Percentiles rank a stretch among this genome's conserved stretches.
These are phyloP conservation scores for Aplysina aerophoba DNA, from an alignment of 37 sponge, comb jelly and placozoan species.

Conservation along the genomic window DNA sequence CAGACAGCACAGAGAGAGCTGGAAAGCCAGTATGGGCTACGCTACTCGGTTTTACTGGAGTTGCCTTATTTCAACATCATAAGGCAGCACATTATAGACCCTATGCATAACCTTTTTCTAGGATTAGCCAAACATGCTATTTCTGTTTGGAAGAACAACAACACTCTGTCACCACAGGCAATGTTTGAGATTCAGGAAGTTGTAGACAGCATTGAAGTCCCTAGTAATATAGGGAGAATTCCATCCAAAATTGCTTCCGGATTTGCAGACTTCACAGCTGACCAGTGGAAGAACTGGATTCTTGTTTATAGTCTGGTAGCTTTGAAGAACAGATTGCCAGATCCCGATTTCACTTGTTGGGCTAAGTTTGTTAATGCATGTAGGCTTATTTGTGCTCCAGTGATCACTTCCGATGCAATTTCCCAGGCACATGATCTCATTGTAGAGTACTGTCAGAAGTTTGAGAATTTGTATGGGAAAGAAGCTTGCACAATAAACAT, in stretches of 20 bases:
- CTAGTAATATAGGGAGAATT: constrained; percentile 41
- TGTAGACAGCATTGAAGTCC: constrained; percentile 24
- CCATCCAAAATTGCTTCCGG: constrained; percentile 49
- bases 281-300: constrained; percentile 65
- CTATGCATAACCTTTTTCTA: constrained; percentile 18
- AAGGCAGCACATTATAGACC: constrained; percentile 20
- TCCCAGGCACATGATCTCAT: constrained; percentile 15
- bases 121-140: constrained; percentile 12
- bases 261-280: constrained; percentile 56
- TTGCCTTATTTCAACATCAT: constrained; percentile 8
- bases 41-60: constrained; percentile 17
- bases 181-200: constrained; percentile 38
- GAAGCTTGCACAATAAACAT: constrained; percentile 50
- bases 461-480: constrained; percentile 42
- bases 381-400: too few relatives aligned
- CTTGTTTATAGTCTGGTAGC: constrained; percentile 19
- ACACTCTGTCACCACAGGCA: too few relatives aligned
- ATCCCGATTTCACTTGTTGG: constrained; percentile 46
- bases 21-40: not conserved
- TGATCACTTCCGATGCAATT: too few relatives aligned
- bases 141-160: not conserved
- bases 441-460: constrained; percentile 20
- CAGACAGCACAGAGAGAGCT: not conserved
- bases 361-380: constrained; percentile 55
- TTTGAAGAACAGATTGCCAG: constrained; percentile 27